Conservation (phyloP, 2,888 invertebrate species). For the Aplocera efformata region DNA sequence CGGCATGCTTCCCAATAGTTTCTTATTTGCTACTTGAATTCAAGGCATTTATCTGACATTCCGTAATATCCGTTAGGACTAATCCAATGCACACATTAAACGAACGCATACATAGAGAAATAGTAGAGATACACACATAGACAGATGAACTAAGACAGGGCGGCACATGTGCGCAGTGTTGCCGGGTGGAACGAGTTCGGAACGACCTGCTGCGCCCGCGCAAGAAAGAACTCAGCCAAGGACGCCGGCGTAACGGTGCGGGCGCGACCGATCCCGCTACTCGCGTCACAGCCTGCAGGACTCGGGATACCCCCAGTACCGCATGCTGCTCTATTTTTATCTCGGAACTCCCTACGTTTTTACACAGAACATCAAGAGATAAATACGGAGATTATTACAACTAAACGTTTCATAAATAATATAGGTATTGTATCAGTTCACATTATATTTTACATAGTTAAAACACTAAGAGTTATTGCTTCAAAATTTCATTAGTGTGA, state of each 20-base stretch:
- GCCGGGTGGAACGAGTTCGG: constrained; percentile 70
- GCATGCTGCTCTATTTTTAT: constrained; percentile 9
- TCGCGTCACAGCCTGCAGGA: constrained; percentile 30
- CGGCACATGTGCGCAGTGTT: constrained; percentile 61
- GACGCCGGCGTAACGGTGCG: constrained; percentile 76
- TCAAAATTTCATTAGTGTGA: too few species aligned
- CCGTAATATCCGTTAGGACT: constrained; percentile 78
- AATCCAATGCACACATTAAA: constrained; percentile 61
- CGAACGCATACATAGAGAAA: constrained; percentile 18
- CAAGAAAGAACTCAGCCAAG: constrained; percentile 80
- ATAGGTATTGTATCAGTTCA: too few species aligned
- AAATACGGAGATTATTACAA: too few species aligned
- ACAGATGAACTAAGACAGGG: constrained; percentile 34
- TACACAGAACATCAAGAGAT: too few species aligned
- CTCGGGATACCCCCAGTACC: constrained; percentile 20
- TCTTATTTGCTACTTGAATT: constrained; percentile 44
- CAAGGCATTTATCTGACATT: constrained; percentile 65
- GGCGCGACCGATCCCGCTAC: constrained; percentile 47
- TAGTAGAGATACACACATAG: constrained; percentile 35
- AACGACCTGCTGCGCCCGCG: constrained; percentile 71
- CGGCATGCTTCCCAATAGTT: constrained; percentile 13
- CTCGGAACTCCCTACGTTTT: neutral
- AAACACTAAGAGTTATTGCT: too few species aligned
- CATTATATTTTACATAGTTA: too few species aligned
- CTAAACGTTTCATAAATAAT: too few species aligned